Conservation (phyloP, 2,113 vertebrate genomes). For the Nyctereutes procyonoides region DNA sequence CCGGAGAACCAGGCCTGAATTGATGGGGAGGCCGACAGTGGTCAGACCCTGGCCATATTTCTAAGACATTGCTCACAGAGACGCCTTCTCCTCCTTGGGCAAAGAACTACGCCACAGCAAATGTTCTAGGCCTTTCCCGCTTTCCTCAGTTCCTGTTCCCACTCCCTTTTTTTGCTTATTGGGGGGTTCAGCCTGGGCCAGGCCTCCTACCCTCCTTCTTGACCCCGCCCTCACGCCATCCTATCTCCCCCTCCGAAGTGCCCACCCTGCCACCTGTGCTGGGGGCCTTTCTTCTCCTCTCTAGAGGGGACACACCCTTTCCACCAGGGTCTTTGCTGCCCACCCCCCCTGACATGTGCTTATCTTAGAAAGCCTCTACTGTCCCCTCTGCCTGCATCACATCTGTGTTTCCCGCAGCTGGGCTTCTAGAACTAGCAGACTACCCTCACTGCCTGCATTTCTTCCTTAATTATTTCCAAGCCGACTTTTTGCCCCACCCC, state of each 20-base stretch:
- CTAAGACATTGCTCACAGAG: not conserved
- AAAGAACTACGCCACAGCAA: not conserved
- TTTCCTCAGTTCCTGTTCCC: not conserved
- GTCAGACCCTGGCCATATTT: not conserved
- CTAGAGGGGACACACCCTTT: not conserved
- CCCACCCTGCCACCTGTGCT: not conserved
- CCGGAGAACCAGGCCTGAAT: not conserved
- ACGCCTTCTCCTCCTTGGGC: not conserved
- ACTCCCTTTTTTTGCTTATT: not conserved
- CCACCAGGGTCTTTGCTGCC: not conserved
- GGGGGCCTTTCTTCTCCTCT: not conserved
- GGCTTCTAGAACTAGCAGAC: not conserved
- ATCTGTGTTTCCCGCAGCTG: not conserved
- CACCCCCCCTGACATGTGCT: too few species aligned
- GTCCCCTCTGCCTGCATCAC: not conserved
- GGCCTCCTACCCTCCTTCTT: too few species aligned
- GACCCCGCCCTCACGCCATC: not conserved
- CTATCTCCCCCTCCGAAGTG: too few species aligned
- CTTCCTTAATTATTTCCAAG: not conserved
- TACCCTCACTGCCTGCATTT: not conserved
- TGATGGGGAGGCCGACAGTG: not conserved
- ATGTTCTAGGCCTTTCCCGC: too few species aligned
- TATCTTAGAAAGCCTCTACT: too few species aligned
- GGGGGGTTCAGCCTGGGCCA: not conserved
- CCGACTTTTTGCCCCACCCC: not conserved